phyloP scores from a whole-genome alignment of 2,113 vertebrate genomes.

The Ivindomyrus marchei region DNA sequence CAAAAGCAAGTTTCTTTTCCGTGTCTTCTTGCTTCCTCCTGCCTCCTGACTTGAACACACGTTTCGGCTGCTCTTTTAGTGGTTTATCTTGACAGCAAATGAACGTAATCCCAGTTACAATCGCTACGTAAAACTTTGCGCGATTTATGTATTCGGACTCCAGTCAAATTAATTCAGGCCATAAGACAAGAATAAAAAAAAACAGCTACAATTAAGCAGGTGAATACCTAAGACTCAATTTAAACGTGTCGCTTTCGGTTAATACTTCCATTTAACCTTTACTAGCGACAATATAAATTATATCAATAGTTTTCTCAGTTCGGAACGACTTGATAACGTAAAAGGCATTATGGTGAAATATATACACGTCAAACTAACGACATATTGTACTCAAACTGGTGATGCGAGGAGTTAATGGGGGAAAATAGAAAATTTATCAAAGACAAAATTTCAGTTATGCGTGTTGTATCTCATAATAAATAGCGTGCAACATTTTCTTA shows the following conservation, averaged over 20 bases:
- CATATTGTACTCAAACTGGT: neutral
- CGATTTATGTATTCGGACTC: neutral
- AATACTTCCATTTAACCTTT: neutral
- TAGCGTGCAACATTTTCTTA: neutral
- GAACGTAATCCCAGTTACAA: neutral
- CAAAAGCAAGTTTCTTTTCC: constrained; percentile 2
- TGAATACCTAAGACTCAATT: neutral
- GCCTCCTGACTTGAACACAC: neutral
- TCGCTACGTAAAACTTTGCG: neutral
- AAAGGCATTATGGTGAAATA: neutral
- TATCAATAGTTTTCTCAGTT: neutral
- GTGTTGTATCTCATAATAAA: neutral
- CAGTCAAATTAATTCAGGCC: neutral
- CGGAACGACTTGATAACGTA: neutral
- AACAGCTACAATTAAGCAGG: neutral
- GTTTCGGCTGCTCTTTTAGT: neutral
- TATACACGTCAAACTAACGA: neutral
- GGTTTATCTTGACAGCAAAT: neutral
- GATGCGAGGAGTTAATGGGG: neutral
- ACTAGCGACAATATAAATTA: neutral
- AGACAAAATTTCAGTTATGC: neutral
- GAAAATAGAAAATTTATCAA: neutral
- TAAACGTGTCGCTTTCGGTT: neutral
- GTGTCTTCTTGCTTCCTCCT: neutral
- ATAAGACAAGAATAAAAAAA: neutral